Percentiles rank a stretch among this genome's conserved stretches.
These are phyloP conservation scores for Tenualosa thibaudeaui DNA, from an alignment of 2,797 vertebrate species.

Conservation along the genomic window DNA sequence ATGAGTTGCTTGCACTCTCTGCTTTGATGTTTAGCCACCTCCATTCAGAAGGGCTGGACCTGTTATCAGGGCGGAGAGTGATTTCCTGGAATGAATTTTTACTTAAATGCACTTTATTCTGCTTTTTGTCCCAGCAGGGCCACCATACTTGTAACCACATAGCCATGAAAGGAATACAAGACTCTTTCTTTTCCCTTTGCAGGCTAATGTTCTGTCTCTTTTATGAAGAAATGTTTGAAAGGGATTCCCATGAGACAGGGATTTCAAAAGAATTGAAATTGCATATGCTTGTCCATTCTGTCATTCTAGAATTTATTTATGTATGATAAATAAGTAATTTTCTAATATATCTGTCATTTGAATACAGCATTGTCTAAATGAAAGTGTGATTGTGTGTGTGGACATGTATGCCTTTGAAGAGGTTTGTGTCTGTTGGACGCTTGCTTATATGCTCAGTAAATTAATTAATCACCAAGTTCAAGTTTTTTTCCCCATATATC, in stretches of 20 bases:
- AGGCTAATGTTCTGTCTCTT: neutral
- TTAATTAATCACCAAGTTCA: neutral
- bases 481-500: neutral
- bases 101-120: constrained; percentile 25
- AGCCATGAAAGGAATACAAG: neutral
- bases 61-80: constrained; percentile 36
- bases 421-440: neutral
- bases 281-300: constrained; percentile 22
- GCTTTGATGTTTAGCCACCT: neutral
- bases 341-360: constrained; percentile 25
- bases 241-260: neutral
- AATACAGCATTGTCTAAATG: constrained; percentile 19
- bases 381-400: neutral
- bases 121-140: neutral
- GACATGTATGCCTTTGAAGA: neutral
- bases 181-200: neutral
- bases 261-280: neutral
- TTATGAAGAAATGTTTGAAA: constrained; percentile 6
- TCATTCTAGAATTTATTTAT: constrained; percentile 15
- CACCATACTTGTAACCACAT: constrained; percentile 3
- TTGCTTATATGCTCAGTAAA: constrained; percentile 15
- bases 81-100: constrained; percentile 57
- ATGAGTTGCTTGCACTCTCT: neutral
- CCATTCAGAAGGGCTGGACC: constrained; percentile 17
- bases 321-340: constrained; percentile 13